Percentiles rank a stretch among this genome's conserved stretches.
phyloP scores from a whole-genome alignment of 1,140 invertebrate genomes.

The Muscidifurax raptorellus region DNA sequence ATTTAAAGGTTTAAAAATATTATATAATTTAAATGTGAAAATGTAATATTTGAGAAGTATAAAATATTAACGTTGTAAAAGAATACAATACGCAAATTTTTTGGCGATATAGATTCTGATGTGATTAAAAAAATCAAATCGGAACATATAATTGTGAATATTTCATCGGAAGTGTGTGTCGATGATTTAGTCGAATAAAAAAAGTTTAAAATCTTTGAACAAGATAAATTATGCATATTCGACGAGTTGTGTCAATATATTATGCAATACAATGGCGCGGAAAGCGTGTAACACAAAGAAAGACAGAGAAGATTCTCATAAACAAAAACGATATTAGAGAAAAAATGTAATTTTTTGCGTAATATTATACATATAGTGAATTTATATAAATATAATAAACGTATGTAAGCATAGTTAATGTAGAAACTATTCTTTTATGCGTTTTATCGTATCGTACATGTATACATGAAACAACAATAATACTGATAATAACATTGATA shows the following conservation, averaged over 20 bases:
- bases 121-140: neutral
- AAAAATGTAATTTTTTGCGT: slow-evolving; percentile 37
- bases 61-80: neutral
- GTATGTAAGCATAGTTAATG: slow-evolving; percentile 27
- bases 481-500: neutral
- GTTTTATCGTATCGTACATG: slow-evolving; percentile 11
- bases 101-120: neutral
- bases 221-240: neutral
- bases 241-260: slow-evolving; percentile 32
- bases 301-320: slow-evolving; percentile 26
- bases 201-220: neutral
- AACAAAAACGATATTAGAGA: slow-evolving; percentile 15
- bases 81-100: neutral
- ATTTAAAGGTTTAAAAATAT: neutral
- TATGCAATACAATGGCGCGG: slow-evolving; percentile 26
- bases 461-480: slow-evolving; percentile 40
- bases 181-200: neutral
- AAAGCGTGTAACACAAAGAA: slow-evolving; percentile 20
- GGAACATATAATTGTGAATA: neutral
- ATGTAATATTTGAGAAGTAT: neutral
- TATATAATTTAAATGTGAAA: neutral
- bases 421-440: slow-evolving; percentile 41
- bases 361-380: slow-evolving; percentile 8
- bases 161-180: neutral
- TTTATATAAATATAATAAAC: neutral